These are phyloP conservation scores for Ciconia stormi DNA, from an alignment of 2,113 vertebrate species.

Conservation along the genomic window DNA sequence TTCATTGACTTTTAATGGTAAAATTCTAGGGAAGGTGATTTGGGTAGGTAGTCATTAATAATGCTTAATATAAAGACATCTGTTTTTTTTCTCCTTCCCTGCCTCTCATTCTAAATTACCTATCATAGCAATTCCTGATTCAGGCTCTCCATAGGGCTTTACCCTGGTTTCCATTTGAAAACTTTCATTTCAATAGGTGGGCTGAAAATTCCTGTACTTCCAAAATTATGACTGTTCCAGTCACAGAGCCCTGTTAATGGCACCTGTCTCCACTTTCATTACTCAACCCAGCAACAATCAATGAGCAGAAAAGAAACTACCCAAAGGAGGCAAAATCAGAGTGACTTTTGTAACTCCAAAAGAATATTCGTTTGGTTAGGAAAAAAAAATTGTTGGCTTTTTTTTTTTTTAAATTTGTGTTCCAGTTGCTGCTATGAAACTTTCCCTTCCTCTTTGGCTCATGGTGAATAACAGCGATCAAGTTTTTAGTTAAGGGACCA, in stretches of 20 bases:
- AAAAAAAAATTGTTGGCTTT: not conserved
- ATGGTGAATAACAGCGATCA: not conserved
- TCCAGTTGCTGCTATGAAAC: not conserved
- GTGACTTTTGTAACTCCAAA: constrained; percentile 11
- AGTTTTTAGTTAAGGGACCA: not conserved
- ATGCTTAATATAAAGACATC: not conserved
- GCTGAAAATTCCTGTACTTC: not conserved
- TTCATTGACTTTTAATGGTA: not conserved
- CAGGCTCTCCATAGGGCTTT: not conserved
- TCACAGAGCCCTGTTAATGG: not conserved
- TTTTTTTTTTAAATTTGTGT: not conserved
- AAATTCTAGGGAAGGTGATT: not conserved
- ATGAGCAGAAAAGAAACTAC: not conserved
- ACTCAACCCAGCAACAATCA: not conserved
- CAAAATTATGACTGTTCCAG: not conserved
- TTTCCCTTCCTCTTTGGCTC: not conserved
- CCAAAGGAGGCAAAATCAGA: constrained; percentile 9
- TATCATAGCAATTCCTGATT: not conserved
- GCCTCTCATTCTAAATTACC: not conserved
- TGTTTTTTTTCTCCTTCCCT: not conserved
- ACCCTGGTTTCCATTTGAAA: not conserved
- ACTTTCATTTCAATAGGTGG: not conserved
- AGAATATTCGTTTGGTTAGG: not conserved
- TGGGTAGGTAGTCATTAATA: not conserved
- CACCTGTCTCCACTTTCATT: not conserved